Evolutionary conservation across 2,888 invertebrate genomes (phyloP).

Genomic region (Stenodera caucasica): DNA sequence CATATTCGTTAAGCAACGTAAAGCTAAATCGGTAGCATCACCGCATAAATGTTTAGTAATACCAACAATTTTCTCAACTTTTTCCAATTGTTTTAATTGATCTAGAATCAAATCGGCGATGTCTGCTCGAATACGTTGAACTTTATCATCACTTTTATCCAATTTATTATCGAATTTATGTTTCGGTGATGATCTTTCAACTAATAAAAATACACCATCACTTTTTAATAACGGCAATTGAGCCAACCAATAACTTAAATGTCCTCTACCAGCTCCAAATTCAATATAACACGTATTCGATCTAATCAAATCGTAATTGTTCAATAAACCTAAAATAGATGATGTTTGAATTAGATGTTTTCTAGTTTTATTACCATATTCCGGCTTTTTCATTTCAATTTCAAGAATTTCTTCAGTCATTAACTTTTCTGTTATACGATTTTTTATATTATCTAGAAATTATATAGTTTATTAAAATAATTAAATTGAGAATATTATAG

Average conservation of each 20-base stretch:
- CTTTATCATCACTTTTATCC: conserved; percentile 53
- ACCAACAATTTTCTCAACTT: conserved; percentile 64
- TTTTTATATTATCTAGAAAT: conserved; percentile 26
- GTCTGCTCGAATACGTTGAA: conserved; percentile 75
- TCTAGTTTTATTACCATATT: conserved; percentile 64
- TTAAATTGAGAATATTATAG: conserved; percentile 3
- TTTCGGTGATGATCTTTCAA: conserved; percentile 80
- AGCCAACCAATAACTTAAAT: conserved; percentile 74
- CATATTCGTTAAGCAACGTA: conserved; percentile 66
- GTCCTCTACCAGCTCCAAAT: conserved; percentile 89
- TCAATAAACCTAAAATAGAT: conserved; percentile 71
- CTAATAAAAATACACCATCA: conserved; percentile 65
- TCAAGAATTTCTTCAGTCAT: conserved; percentile 56
- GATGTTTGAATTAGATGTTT: conserved; percentile 81
- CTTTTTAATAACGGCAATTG: conserved; percentile 58
- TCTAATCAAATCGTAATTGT: conserved; percentile 62
- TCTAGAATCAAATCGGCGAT: conserved; percentile 75
- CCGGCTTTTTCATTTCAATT: conserved; percentile 57
- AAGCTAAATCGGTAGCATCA: conserved; percentile 78
- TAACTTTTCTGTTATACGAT: conserved; percentile 52
- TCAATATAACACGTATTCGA: conserved; percentile 76
- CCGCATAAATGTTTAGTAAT: conserved; percentile 91
- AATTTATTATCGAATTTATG: conserved; percentile 57
- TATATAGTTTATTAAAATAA: neutral
- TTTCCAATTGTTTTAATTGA: conserved; percentile 57